A percentile compares a stretch with the other conserved stretches of the same genome.
These are phyloP conservation scores for Opisthocomus hoazin DNA, from an alignment of 2,113 vertebrate species.

Conservation along the genomic window DNA sequence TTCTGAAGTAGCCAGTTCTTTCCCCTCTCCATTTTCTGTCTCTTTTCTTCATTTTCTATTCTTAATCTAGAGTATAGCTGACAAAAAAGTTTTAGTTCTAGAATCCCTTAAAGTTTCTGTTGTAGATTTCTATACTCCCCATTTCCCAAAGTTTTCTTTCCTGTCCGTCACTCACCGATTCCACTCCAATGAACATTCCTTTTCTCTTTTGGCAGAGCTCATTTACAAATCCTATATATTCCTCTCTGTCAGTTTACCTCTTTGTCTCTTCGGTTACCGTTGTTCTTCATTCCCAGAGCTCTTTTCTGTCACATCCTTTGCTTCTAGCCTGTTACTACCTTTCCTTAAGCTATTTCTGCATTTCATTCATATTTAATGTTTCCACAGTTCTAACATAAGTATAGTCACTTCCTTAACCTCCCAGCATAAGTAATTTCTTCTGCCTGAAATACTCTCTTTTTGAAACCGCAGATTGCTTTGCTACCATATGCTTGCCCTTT, in stretches of 20 bases:
- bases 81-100: not conserved
- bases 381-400: slow-evolving; percentile 51
- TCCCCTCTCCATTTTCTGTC: not conserved
- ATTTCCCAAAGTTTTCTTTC: not conserved
- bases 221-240: slow-evolving; percentile 56
- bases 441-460: slow-evolving; percentile 24
- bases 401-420: slow-evolving; percentile 49
- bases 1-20: not conserved
- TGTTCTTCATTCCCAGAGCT: slow-evolving; percentile 48
- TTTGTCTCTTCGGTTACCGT: slow-evolving; percentile 7
- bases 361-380: slow-evolving; percentile 66
- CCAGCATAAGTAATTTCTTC: slow-evolving; percentile 50
- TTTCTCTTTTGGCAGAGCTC: slow-evolving; percentile 34
- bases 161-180: not conserved
- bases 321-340: slow-evolving; percentile 46
- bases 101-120: not conserved
- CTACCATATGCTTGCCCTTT: slow-evolving; percentile 12
- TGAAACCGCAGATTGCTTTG: not conserved
- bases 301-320: slow-evolving; percentile 58
- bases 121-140: not conserved
- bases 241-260: slow-evolving; percentile 38
- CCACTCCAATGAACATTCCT: slow-evolving; percentile 1
- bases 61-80: not conserved
- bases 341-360: slow-evolving; percentile 57
- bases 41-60: not conserved